A percentile compares a stretch with the other conserved stretches of the same genome.
Conservation (phyloP, 2,113 vertebrate genomes). For the Coregonus clupeaformis region DNA sequence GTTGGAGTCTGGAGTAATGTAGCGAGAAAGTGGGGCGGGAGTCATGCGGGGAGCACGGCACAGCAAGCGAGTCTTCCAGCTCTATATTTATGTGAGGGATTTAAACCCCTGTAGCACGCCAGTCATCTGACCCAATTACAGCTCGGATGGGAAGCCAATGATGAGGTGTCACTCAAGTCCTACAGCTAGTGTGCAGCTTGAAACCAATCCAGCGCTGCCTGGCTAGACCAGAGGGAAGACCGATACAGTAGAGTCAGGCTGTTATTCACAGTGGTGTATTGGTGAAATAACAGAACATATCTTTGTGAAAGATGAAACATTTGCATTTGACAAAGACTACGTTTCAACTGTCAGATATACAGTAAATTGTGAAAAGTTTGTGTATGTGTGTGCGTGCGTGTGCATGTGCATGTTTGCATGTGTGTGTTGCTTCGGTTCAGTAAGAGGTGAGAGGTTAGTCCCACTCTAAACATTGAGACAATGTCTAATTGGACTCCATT, state of each 20-base stretch:
- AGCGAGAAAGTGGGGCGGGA: conserved; percentile 13
- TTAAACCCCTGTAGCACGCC: conserved; percentile 59
- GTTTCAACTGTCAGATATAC: no score
- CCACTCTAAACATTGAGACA: conserved; percentile 2
- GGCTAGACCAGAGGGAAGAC: background rate
- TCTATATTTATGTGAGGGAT: conserved; percentile 36
- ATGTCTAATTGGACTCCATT: background rate
- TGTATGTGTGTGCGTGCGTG: background rate
- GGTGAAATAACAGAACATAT: background rate
- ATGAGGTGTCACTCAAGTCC: conserved; percentile 55
- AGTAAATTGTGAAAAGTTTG: background rate
- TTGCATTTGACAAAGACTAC: no score
- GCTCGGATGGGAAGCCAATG: conserved; percentile 38
- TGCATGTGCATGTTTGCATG: background rate
- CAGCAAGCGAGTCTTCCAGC: background rate
- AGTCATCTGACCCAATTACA: conserved; percentile 71
- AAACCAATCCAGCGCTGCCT: conserved; percentile 12
- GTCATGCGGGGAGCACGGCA: background rate
- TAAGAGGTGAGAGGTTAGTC: background rate
- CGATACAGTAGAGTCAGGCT: background rate
- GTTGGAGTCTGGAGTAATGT: conserved; percentile 33
- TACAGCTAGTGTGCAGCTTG: conserved; percentile 12
- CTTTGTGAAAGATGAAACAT: background rate
- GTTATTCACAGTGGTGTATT: background rate
- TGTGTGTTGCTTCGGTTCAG: background rate